Conservation (phyloP, 2,888 invertebrate species). For the Ephialtes manifestator region DNA sequence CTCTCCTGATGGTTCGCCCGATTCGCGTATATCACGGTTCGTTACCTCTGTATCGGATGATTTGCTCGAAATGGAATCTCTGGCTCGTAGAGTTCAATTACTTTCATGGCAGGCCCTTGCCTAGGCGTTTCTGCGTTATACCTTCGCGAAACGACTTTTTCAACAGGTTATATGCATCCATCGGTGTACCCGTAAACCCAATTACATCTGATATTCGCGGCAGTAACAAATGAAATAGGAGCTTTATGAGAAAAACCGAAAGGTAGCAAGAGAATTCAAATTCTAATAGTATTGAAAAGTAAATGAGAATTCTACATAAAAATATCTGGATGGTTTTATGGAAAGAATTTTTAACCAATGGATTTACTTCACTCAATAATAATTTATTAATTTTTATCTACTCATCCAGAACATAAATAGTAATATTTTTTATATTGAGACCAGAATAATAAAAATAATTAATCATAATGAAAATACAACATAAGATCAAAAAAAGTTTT, state of each 20-base stretch:
- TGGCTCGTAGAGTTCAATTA: slow-evolving; percentile 48
- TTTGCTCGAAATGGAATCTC: slow-evolving; percentile 63
- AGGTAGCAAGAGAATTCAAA: slow-evolving; percentile 40
- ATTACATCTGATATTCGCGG: slow-evolving; percentile 22
- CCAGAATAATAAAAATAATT: too few relatives aligned
- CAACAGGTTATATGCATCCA: slow-evolving; percentile 37
- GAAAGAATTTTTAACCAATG: too few relatives aligned
- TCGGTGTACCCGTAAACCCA: slow-evolving; percentile 33
- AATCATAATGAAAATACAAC: too few relatives aligned
- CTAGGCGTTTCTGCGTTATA: neutral
- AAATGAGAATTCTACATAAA: too few relatives aligned
- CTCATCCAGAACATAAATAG: too few relatives aligned
- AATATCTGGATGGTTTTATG: too few relatives aligned
- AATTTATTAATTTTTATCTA: too few relatives aligned
- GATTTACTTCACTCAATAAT: too few relatives aligned
- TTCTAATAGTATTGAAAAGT: slow-evolving; percentile 51
- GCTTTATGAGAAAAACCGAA: neutral
- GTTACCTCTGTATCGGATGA: slow-evolving; percentile 60
- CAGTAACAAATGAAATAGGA: neutral
- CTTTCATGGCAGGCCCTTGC: slow-evolving; percentile 14
- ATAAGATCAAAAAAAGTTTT: too few relatives aligned
- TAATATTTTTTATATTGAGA: too few relatives aligned
- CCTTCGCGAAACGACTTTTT: slow-evolving; percentile 58
- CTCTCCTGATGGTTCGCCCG: slow-evolving; percentile 44
- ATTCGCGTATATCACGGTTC: slow-evolving; percentile 48